phyloP scores from a whole-genome alignment of 2,797 vertebrate species.

The Myripristis murdjan region DNA sequence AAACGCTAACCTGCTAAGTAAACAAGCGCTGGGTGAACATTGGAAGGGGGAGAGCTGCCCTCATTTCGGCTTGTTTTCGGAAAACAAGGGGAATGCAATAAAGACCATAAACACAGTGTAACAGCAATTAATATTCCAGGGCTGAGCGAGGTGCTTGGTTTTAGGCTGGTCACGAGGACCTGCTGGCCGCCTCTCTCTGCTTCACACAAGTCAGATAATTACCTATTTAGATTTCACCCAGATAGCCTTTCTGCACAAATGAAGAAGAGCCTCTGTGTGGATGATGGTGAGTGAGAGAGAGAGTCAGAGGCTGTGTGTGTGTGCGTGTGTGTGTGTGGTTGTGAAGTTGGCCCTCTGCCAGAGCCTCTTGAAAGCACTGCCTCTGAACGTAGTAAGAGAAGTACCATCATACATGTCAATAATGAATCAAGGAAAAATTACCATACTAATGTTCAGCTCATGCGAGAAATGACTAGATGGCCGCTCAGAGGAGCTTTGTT shows the following conservation, averaged over 20 bases:
- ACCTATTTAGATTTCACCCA: slow-evolving; percentile 79
- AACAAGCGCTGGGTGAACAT: slow-evolving; percentile 69
- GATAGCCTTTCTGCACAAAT: slow-evolving; percentile 61
- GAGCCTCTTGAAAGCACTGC: background rate
- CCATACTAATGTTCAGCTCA: slow-evolving; percentile 42
- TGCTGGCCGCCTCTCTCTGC: slow-evolving; percentile 26
- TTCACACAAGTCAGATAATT: slow-evolving; percentile 74
- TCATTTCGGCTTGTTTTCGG: slow-evolving; percentile 63
- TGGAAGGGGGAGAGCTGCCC: slow-evolving; percentile 46
- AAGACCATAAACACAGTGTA: slow-evolving; percentile 62
- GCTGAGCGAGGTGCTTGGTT: slow-evolving; percentile 61
- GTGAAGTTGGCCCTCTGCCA: background rate
- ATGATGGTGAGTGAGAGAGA: slow-evolving; percentile 13
- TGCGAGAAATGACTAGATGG: slow-evolving; percentile 40
- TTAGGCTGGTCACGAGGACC: slow-evolving; percentile 63
- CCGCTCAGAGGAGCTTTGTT: background rate
- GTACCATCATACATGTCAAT: slow-evolving; percentile 2
- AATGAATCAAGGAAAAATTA: slow-evolving; percentile 47
- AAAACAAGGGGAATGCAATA: slow-evolving; percentile 63
- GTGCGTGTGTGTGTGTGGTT: slow-evolving; percentile 2
- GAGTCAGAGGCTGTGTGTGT: background rate
- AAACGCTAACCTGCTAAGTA: slow-evolving; percentile 68
- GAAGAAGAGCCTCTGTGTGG: slow-evolving; percentile 50
- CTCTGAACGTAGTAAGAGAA: background rate
- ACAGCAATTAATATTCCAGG: slow-evolving; percentile 79